A percentile compares a stretch with the other conserved stretches of the same genome.
These are phyloP conservation scores for Trichosurus vulpecula DNA, from an alignment of 2,797 vertebrate genomes.

Conservation along the genomic window DNA sequence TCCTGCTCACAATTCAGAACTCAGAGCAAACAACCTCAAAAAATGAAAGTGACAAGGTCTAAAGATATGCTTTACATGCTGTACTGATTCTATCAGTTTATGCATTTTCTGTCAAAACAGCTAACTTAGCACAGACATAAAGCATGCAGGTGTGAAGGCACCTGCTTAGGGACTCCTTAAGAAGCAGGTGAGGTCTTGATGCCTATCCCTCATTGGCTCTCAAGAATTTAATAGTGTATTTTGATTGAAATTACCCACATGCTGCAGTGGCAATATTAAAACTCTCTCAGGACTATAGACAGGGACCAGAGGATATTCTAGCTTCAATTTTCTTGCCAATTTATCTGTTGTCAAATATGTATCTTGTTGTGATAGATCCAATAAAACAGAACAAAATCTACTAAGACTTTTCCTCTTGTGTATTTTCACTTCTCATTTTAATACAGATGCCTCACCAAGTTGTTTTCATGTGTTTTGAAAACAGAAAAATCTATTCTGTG, in stretches of 20 bases:
- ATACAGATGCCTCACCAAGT: not conserved
- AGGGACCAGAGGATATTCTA: slow-evolving; percentile 62
- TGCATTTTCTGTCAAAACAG: slow-evolving; percentile 70
- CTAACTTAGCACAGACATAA: slow-evolving; percentile 43
- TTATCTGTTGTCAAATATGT: slow-evolving; percentile 66
- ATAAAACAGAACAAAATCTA: slow-evolving; percentile 49
- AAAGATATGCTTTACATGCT: slow-evolving; percentile 63
- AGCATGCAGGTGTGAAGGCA: slow-evolving; percentile 36
- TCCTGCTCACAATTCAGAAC: slow-evolving; percentile 71
- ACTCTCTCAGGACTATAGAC: slow-evolving; percentile 39
- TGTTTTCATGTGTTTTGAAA: slow-evolving; percentile 34
- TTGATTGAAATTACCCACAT: slow-evolving; percentile 66
- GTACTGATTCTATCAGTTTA: slow-evolving; percentile 58
- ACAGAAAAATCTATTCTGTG: slow-evolving; percentile 11
- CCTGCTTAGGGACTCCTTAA: slow-evolving; percentile 44
- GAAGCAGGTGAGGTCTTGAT: slow-evolving; percentile 46
- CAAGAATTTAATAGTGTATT: slow-evolving; percentile 35
- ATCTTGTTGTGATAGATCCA: slow-evolving; percentile 53
- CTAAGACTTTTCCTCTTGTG: slow-evolving; percentile 8
- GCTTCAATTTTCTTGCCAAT: slow-evolving; percentile 66
- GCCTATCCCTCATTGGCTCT: slow-evolving; percentile 32
- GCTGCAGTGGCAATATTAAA: slow-evolving; percentile 55
- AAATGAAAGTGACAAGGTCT: slow-evolving; percentile 72
- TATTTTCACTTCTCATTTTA: slow-evolving; percentile 35
- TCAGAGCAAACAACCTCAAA: slow-evolving; percentile 58